Conservation (phyloP, 1,140 invertebrate species). For the Zaprionus vittiger region DNA sequence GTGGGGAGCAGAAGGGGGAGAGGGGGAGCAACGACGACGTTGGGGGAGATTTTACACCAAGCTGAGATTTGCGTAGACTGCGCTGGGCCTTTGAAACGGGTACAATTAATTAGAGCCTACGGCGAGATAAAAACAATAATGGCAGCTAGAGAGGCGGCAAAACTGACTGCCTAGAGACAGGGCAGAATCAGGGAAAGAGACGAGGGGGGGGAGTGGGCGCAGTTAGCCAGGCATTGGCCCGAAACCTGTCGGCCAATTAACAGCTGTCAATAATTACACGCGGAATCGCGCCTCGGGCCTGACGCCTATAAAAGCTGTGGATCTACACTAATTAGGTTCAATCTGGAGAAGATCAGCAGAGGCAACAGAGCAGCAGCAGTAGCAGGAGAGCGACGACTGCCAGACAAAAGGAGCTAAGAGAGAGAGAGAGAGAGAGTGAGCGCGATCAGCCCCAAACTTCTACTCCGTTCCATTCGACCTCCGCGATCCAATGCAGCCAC, state of each 20-base stretch:
- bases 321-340: slow-evolving; percentile 76
- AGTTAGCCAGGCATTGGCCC: slow-evolving; percentile 31
- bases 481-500: slow-evolving; percentile 54
- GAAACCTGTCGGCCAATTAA: slow-evolving; percentile 79
- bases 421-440: not conserved
- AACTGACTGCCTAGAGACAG: slow-evolving; percentile 50
- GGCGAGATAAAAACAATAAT: slow-evolving; percentile 62
- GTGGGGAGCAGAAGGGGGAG: not conserved
- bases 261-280: slow-evolving; percentile 73
- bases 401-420: slow-evolving; percentile 17
- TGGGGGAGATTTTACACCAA: slow-evolving; percentile 40
- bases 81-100: slow-evolving; percentile 59
- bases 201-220: not conserved
- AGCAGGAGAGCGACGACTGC: not conserved
- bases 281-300: slow-evolving; percentile 66
- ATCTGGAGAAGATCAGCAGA: slow-evolving; percentile 59
- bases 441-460: not conserved
- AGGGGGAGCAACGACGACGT: not conserved
- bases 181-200: not conserved
- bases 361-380: slow-evolving; percentile 40
- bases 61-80: slow-evolving; percentile 71
- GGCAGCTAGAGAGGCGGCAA: slow-evolving; percentile 3
- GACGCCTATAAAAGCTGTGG: slow-evolving; percentile 66
- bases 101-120: slow-evolving; percentile 82
- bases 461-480: not conserved